Conservation (phyloP, 2,797 vertebrate species). For the Malacoraja senta region DNA sequence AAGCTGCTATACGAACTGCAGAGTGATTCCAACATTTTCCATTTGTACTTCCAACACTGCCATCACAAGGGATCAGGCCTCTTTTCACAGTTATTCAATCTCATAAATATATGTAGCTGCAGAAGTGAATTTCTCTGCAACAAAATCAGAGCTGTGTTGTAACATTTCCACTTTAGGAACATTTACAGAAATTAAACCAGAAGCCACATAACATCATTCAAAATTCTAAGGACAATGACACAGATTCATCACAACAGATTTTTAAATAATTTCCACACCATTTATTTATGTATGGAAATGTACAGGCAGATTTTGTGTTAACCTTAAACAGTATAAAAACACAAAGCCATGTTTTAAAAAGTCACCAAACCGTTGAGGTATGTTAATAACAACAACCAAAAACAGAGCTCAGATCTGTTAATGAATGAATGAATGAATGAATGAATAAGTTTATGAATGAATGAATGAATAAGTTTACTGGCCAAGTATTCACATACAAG, state of each 20-base stretch:
- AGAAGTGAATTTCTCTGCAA: not conserved
- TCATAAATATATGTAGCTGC: not conserved
- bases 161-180: not conserved
- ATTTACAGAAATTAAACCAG: not conserved
- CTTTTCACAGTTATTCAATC: not conserved
- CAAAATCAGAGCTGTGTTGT: no score
- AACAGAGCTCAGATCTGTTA: not conserved
- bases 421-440: not conserved
- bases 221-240: not conserved
- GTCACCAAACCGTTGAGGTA: not conserved
- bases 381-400: not conserved
- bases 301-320: constrained; percentile 19
- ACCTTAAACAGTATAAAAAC: constrained; percentile 16
- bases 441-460: not conserved
- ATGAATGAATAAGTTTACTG: no score
- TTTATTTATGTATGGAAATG: constrained; percentile 22
- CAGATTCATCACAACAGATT: constrained; percentile 22
- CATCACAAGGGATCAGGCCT: not conserved
- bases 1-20: no score
- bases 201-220: not conserved
- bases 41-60: not conserved
- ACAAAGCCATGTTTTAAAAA: not conserved
- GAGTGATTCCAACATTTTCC: no score
- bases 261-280: constrained; percentile 27
- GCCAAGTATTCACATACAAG: no score